Evolutionary conservation across 2,797 vertebrate species (phyloP).

Genomic region (Loriculus beryllinus): DNA sequence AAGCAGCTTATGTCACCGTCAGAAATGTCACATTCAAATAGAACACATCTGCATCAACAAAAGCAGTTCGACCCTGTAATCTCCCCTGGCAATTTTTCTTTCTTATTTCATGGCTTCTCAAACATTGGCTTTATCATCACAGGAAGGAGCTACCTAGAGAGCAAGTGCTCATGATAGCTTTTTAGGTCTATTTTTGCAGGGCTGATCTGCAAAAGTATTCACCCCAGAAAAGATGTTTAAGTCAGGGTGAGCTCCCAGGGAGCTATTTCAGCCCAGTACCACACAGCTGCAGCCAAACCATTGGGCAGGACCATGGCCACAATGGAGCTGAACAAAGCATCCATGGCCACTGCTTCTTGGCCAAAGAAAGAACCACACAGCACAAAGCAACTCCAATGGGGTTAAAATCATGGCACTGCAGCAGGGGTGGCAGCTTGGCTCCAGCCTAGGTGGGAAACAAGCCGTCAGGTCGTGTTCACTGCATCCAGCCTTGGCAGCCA

Average conservation of each 20-base stretch:
- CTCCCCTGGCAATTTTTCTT: background rate
- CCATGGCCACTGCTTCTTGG: background rate
- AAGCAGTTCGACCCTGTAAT: background rate
- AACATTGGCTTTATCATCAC: background rate
- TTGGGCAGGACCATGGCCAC: fast-evolving
- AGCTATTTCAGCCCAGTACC: background rate
- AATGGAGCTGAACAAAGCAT: fast-evolving
- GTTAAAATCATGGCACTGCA: background rate
- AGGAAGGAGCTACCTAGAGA: background rate
- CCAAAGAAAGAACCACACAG: background rate
- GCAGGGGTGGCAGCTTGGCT: background rate
- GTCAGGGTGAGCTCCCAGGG: background rate
- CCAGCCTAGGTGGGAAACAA: background rate
- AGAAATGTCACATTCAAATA: background rate
- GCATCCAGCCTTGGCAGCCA: background rate
- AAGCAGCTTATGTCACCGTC: background rate
- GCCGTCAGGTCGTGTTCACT: background rate
- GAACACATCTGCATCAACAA: background rate
- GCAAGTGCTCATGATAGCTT: background rate
- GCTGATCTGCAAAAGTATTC: background rate
- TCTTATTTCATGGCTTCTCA: background rate
- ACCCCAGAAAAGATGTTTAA: background rate
- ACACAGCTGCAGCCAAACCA: background rate
- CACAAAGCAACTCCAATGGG: background rate
- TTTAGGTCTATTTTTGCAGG: background rate